Conservation (phyloP, 2,888 invertebrate species). For the Amphipoea oculea region DNA sequence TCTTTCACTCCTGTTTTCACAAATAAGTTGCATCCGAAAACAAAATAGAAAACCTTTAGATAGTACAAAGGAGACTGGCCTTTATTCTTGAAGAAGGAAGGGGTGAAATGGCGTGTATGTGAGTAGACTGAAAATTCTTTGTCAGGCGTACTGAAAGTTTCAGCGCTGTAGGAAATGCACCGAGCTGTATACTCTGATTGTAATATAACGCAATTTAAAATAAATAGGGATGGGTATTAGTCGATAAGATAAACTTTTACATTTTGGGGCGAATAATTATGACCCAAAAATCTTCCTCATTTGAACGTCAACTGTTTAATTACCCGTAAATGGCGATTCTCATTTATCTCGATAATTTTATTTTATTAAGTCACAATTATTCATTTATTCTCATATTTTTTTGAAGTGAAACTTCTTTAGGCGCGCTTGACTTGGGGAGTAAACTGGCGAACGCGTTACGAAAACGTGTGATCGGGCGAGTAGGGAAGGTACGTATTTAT, state of each 20-base stretch:
- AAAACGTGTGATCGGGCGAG: too few species aligned
- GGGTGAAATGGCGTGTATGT: slow-evolving; percentile 67
- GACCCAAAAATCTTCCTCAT: neutral
- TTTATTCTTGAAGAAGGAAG: slow-evolving; percentile 63
- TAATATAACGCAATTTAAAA: slow-evolving; percentile 88
- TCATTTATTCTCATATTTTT: too few species aligned
- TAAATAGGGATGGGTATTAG: slow-evolving; percentile 80
- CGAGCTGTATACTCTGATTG: slow-evolving; percentile 87
- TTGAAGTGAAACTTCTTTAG: too few species aligned
- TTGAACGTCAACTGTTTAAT: neutral
- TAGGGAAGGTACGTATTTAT: too few species aligned
- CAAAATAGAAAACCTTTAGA: slow-evolving; percentile 87
- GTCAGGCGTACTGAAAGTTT: slow-evolving; percentile 84
- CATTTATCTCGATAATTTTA: too few species aligned
- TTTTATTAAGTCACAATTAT: neutral
- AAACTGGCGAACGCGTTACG: too few species aligned
- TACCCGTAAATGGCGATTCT: too few species aligned
- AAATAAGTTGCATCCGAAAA: slow-evolving; percentile 90
- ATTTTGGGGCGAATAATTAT: neutral
- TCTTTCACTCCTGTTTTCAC: slow-evolving; percentile 87
- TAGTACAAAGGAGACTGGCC: slow-evolving; percentile 68
- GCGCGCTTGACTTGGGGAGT: too few species aligned
- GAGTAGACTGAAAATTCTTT: slow-evolving; percentile 78
- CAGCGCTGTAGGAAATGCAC: slow-evolving; percentile 84
- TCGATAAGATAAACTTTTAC: slow-evolving; percentile 50